Conservation (phyloP, 2,797 vertebrate species). For the Anguilla megastoma region DNA sequence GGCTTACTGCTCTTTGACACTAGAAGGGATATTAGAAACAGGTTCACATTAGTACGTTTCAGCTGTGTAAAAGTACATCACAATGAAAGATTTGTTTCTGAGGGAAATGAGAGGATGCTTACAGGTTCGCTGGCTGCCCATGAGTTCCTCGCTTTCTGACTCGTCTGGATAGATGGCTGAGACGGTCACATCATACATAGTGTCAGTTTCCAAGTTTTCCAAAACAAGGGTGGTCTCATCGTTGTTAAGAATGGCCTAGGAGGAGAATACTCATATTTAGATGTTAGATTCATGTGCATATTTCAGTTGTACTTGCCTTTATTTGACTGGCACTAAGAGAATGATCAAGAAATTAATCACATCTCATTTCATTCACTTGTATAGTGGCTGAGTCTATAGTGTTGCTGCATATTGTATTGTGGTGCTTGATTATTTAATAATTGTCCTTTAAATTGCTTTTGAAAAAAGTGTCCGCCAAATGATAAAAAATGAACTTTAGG, state of each 20-base stretch:
- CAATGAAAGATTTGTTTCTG: neutral
- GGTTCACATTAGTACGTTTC: slow-evolving; percentile 28
- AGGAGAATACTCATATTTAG: slow-evolving; percentile 14
- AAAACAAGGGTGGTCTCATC: slow-evolving; percentile 80
- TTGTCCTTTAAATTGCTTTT: neutral
- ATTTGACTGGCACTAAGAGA: neutral
- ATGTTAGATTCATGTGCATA: neutral
- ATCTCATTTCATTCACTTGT: neutral
- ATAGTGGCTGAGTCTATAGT: neutral
- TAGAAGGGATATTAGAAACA: slow-evolving; percentile 58
- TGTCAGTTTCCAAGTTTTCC: slow-evolving; percentile 83
- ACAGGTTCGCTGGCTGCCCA: slow-evolving; percentile 85
- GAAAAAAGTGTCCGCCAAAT: neutral
- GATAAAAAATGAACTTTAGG: neutral
- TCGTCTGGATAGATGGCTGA: slow-evolving; percentile 97
- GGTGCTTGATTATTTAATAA: neutral
- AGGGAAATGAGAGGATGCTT: slow-evolving; percentile 56
- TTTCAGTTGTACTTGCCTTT: neutral
- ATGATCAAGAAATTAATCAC: neutral
- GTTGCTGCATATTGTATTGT: neutral
- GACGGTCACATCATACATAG: slow-evolving; percentile 81
- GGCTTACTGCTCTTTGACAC: slow-evolving; percentile 56
- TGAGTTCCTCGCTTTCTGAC: slow-evolving; percentile 90
- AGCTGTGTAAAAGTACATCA: neutral
- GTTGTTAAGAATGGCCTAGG: slow-evolving; percentile 81